These are phyloP conservation scores for Myoxocephalus aenaeus DNA, from an alignment of 2,797 vertebrate genomes.

Conservation along the genomic window DNA sequence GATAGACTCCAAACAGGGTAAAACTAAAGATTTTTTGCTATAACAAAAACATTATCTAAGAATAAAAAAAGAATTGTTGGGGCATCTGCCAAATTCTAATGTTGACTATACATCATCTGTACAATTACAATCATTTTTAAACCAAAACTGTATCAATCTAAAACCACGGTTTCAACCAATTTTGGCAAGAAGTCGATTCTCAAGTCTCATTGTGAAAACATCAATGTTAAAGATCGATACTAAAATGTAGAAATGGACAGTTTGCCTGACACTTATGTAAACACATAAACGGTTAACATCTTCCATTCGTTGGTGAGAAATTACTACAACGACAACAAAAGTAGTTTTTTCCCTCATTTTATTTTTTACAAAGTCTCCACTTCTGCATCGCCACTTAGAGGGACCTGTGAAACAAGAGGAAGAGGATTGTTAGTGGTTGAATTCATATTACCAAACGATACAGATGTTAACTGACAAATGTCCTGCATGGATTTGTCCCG, in stretches of 20 bases:
- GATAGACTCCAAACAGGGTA: too few species aligned
- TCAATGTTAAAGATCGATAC: neutral
- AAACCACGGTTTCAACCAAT: neutral
- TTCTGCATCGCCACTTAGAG: conserved; percentile 62
- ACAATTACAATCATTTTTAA: neutral
- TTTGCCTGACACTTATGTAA: neutral
- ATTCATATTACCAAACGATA: neutral
- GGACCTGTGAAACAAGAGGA: conserved; percentile 70
- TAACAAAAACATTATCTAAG: too few species aligned
- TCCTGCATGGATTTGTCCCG: neutral
- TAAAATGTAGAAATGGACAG: neutral
- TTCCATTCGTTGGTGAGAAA: neutral
- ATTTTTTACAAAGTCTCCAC: conserved; percentile 77
- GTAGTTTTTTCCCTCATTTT: conserved; percentile 55
- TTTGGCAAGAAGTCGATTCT: neutral
- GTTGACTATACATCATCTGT: too few species aligned
- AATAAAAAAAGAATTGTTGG: too few species aligned
- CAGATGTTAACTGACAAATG: neutral
- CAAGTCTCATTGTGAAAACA: neutral
- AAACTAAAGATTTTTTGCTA: neutral
- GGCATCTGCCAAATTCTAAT: too few species aligned
- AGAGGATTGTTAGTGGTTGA: neutral
- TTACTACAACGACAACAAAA: fast-evolving
- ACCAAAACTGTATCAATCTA: neutral
- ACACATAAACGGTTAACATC: neutral